Base-by-base conservation (phyloP, 2,888 invertebrate species). In the Trissoscelio sp. region DNA sequence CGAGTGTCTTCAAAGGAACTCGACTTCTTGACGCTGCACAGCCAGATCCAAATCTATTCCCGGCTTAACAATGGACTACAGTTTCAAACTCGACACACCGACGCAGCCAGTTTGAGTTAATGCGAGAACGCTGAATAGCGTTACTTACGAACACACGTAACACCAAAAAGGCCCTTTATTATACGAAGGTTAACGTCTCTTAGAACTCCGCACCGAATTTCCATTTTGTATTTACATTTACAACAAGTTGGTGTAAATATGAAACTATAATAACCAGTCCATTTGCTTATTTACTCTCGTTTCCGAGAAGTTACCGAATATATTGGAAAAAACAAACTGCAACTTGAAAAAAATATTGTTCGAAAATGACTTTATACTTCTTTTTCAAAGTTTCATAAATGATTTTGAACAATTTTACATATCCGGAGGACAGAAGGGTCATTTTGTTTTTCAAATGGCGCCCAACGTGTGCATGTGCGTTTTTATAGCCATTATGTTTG, bases 11-110 rank as follows among this genome's bases (percentile, higher is more conserved):
- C 60, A 60, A 74, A 81, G 81, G 58, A 60, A 67, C 44, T 75
- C 80, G 83, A 83, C 82, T 80, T 83, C 83, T 83, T 74, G 75
- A 82, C 81, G 83, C 57, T 74, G 84, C 82, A n/a, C 2, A 84
- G 83, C 81, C 86, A 87, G 87, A 88, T 88, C 83, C 83, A 75
- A 88, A 88, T 90, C 88, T 90, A 89, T 90, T 89, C 87, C 84
- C 80, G 86, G 86, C 84, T 86, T 83, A 87, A 90, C 89, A 89
- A 89, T 90, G 87, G 87, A 34, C 85, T 86, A 86, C 89, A 86
- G 87, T 89, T 88, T 89, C 86, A 86, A 46, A 88, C 84, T 84
- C 78, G 82, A 77, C 82, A 66, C 72, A 75, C 75, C 72, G 79
- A 79, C 83, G 74, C 74, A 79, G 66, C 46, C 58, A 73, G 83